Base-by-base conservation (phyloP, 2,888 invertebrate genomes). In the Trichogramma evanescens region DNA sequence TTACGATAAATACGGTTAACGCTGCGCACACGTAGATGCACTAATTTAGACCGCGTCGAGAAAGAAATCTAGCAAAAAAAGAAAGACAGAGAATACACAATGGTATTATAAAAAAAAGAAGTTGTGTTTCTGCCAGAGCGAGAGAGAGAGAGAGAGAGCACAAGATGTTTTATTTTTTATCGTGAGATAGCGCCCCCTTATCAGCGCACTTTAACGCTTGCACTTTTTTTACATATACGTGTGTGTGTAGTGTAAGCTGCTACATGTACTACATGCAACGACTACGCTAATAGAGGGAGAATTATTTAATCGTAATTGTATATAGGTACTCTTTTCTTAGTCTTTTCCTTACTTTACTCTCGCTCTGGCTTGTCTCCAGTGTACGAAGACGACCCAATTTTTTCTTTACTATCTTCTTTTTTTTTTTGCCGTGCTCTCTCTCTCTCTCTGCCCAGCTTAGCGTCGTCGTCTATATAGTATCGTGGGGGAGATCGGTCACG, bases 231-330 rank as follows among this genome's bases (percentile, higher is more conserved):
- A 26, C 26, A 26, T 26, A 13, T 13, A 26, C 3, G 2, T 26
- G 26, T 26, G 26, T 26, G 26, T 26, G 26, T 26, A 26, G 26
- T 26, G 26, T 26, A 26, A 26, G 26, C 26, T 26, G 26, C 26
- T 26, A 26, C 26, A 2, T 26, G 26, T 26, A 26, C 2, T 26
- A 26, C 26, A 26, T 26, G 26, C 26, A 26, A 26, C 26, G 26
- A 26, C 26, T 26, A 26, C 26, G 26, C 26, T 26, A 26, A 26
- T 26, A 13, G 63, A 56, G 69, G 67, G 68, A 71, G 72, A 74
- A 76, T 77, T 76, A 76, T 76, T 77, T 77, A 76, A 77, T 77
- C 76, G 73, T 73, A 74, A 69, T 74, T 69, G 71, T 72, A 26
- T 26, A 26, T 26, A 26, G 26, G 26, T 26, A 26, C 26, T 26